These are phyloP conservation scores for Hippolais icterina DNA, from an alignment of 2,113 vertebrate genomes.

Conservation along the genomic window DNA sequence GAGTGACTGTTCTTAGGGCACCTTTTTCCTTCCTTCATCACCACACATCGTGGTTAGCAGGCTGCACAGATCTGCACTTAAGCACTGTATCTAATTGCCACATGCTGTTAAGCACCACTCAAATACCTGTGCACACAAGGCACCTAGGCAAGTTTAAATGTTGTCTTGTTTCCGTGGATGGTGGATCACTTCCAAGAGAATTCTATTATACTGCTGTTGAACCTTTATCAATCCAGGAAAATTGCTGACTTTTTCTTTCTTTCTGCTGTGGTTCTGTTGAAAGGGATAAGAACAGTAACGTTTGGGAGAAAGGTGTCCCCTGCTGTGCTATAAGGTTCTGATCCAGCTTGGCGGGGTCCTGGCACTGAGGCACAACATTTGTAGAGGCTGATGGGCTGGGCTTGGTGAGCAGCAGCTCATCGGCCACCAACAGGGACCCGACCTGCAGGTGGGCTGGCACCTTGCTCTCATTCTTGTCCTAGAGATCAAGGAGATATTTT, in stretches of 20 bases:
- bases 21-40: background rate
- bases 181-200: background rate
- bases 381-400: background rate
- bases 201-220: rapidly evolving
- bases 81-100: background rate
- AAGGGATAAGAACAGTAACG: background rate
- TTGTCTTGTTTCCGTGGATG: background rate
- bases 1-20: background rate
- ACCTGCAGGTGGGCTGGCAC: background rate
- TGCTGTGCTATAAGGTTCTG: background rate
- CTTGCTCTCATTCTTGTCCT: background rate
- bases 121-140: background rate
- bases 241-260: rapidly evolving
- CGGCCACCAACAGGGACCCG: rapidly evolving
- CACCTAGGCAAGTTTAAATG: background rate
- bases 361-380: background rate
- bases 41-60: rapidly evolving
- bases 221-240: background rate
- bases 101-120: rapidly evolving
- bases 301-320: background rate
- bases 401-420: background rate
- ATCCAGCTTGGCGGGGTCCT: background rate
- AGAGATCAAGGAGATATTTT: background rate
- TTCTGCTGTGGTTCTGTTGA: background rate
- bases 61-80: background rate